Conservation (phyloP, 2,113 vertebrate species). For the Ochotona princeps region DNA sequence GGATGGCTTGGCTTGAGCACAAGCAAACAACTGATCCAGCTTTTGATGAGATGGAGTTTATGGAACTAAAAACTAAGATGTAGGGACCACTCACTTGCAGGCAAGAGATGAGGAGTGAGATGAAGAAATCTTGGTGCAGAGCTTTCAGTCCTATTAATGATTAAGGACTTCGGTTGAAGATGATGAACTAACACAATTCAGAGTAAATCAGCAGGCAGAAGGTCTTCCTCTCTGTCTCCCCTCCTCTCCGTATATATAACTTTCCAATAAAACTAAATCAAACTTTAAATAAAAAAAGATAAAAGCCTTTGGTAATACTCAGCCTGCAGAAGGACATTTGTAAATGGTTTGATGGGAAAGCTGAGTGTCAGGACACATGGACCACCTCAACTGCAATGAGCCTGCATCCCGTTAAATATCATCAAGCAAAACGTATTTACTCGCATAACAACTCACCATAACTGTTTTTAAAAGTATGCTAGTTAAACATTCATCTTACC, state of each 20-base stretch:
- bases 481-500: neutral
- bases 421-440: slow-evolving; percentile 3
- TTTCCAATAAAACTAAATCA: no score
- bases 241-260: no score
- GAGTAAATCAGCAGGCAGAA: neutral
- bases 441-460: neutral
- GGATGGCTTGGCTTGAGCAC: neutral
- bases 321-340: rapidly evolving
- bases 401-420: neutral
- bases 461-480: neutral
- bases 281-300: neutral
- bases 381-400: neutral
- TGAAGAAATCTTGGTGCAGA: neutral
- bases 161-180: neutral
- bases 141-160: neutral
- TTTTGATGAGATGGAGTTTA: neutral
- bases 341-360: neutral
- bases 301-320: neutral
- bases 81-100: neutral
- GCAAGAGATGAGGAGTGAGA: neutral
- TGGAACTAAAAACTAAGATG: neutral
- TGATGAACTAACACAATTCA: neutral
- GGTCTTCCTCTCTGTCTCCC: no score
- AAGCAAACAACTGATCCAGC: neutral
- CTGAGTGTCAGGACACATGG: rapidly evolving